phyloP scores from a whole-genome alignment of 2,797 vertebrate genomes.

The Lerista edwardsae region DNA sequence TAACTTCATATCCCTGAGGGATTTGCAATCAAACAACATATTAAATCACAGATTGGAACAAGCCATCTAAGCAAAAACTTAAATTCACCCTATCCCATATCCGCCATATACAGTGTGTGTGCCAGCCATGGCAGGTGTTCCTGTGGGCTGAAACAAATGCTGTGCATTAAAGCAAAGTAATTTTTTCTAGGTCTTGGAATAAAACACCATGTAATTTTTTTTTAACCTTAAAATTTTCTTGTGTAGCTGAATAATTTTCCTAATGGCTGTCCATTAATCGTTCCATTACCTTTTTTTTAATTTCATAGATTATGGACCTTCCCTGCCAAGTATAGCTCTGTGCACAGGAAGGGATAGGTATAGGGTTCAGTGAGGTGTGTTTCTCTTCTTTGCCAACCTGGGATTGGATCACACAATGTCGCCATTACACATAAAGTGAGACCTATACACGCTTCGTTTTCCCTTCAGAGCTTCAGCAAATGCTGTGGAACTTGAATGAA shows the following conservation, averaged over 20 bases:
- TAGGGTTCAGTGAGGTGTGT: no score
- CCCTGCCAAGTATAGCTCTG: no score
- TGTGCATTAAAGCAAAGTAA: slow-evolving; percentile 6
- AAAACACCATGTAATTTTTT: not conserved
- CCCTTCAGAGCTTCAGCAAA: no score
- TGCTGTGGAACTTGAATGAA: no score
- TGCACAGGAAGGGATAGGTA: no score
- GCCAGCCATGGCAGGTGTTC: not conserved
- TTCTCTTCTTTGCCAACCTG: no score
- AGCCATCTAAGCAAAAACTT: not conserved
- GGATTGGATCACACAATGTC: no score
- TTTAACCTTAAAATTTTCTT: not conserved
- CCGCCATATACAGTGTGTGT: not conserved
- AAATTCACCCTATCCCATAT: not conserved
- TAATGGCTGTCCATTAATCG: not conserved
- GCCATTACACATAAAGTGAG: no score
- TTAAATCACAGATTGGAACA: not conserved
- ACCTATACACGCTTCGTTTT: no score
- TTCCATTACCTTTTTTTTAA: not conserved
- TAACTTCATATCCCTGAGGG: not conserved
- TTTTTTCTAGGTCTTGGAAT: no score
- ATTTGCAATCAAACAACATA: not conserved
- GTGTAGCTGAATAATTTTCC: slow-evolving; percentile 1
- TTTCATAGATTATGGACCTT: no score
- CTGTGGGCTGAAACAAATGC: fast-evolving